Evolutionary conservation across 2,888 invertebrate species (phyloP), one percentile per base, ranked within the genome.

Genomic region (Dioctria rufipes): DNA sequence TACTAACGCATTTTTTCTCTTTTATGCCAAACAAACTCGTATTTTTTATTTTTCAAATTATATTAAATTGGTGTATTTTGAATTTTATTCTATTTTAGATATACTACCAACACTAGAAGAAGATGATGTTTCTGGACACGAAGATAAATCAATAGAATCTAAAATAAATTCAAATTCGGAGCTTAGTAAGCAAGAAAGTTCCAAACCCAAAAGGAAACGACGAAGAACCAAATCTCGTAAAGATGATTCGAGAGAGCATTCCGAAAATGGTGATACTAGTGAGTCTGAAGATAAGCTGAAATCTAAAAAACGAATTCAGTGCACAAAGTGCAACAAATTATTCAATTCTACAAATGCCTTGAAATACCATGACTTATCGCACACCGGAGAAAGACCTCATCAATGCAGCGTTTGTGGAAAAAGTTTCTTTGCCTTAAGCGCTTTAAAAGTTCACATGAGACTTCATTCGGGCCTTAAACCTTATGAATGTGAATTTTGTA

Each of bases 401-500:
- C 92, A 93, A 73, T 96, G 96, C 86, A 92, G 93, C 80, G 92
- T 93, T 13, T 96, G 96, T 85, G 94, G 94, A 6, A 95, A 96
- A 88, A 92, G 93, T 63, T 96, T 96, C 88, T 96, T 95, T 86
- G 95, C 96, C 0, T 91, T 93, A 1, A 93, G 94, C 83, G 96
- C 96, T 3, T 90, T 96, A 5, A 96, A 95, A 91, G 95, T 94
- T 2, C 96, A 97, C 88, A 91, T 92, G 85, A 91, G 95, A 39
- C 91, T 95, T 37, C 96, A 97, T 89, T 94, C 94, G 83, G 95
- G 94, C n/a, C 94, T 94, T 85, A 94, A 95, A 83, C 96, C 96
- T 0, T 96, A 94, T 89, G 93, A 94, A 85, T 97, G 96, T 86
- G 93, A 94, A 60, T 83, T 86, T 9, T 96, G 96, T 87, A 94